Percentiles rank a stretch among this genome's conserved stretches.
phyloP scores from a whole-genome alignment of 2,888 invertebrate species.

The Nasonovia ribisnigri region DNA sequence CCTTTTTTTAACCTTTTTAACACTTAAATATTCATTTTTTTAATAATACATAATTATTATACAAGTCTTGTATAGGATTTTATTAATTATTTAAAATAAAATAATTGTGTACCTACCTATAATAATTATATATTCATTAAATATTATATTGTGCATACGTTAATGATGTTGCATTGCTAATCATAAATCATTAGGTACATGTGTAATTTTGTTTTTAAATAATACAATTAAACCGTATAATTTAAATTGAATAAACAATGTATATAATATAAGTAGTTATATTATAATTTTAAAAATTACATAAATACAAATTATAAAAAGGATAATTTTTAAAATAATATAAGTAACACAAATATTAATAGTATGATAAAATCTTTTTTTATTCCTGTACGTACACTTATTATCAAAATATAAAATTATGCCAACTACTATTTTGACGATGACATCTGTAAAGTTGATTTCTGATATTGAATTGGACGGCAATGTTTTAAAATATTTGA shows the following conservation, averaged over 20 bases:
- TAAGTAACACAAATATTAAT: neutral
- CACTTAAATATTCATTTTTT: too few species aligned
- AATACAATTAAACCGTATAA: neutral
- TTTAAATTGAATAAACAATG: neutral
- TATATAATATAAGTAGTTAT: too few species aligned
- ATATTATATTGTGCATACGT: too few species aligned
- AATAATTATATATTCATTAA: too few species aligned
- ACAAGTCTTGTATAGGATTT: neutral
- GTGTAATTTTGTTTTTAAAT: neutral
- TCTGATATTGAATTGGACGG: neutral
- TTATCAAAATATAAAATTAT: slow-evolving; percentile 15
- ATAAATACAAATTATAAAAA: neutral
- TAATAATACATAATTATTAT: neutral
- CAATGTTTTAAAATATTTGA: slow-evolving; percentile 15
- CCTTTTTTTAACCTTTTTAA: too few species aligned
- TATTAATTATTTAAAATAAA: neutral
- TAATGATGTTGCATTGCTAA: too few species aligned
- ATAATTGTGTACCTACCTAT: neutral
- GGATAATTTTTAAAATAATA: neutral
- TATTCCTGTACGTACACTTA: slow-evolving; percentile 3
- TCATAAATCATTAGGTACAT: too few species aligned
- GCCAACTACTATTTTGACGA: neutral
- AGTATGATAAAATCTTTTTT: slow-evolving; percentile 17
- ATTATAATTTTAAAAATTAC: neutral
- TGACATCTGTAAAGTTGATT: neutral